Percentiles rank a stretch among this genome's conserved stretches.
phyloP scores from a whole-genome alignment of 64 coral and sea anemone genomes.

The Orbicella faveolata region DNA sequence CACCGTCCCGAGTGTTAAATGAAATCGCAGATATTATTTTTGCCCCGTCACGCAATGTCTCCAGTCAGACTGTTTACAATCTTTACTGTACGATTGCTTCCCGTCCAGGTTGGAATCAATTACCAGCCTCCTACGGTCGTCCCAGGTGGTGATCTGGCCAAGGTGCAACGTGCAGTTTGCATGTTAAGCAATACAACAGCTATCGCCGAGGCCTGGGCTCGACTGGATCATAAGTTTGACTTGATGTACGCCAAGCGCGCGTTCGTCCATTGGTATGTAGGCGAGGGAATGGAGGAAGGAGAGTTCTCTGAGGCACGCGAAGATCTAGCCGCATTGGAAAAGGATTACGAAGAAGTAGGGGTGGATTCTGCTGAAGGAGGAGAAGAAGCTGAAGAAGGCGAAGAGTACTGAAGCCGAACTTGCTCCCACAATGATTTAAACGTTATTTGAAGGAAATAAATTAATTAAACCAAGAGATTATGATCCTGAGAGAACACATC shows the following conservation, averaged over 20 bases:
- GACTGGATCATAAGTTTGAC: constrained; percentile 67
- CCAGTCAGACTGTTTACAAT: neutral
- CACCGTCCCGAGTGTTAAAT: no score
- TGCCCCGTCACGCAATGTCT: no score
- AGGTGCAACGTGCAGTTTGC: constrained; percentile 59
- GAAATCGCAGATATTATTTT: no score
- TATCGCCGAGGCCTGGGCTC: constrained; percentile 58
- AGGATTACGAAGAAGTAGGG: constrained; percentile 55
- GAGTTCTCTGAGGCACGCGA: constrained; percentile 62
- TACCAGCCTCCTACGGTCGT: constrained; percentile 68
- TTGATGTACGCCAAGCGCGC: constrained; percentile 65
- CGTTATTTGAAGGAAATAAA: no score
- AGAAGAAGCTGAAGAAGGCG: constrained; percentile 14
- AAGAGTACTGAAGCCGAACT: constrained; percentile 26
- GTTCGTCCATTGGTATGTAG: constrained; percentile 70
- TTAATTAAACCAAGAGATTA: no score
- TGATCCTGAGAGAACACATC: no score
- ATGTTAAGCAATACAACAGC: constrained; percentile 68
- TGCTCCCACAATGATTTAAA: neutral
- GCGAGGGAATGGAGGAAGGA: constrained; percentile 69
- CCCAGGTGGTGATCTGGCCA: constrained; percentile 64
- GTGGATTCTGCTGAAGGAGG: constrained; percentile 15
- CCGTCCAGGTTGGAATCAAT: constrained; percentile 46
- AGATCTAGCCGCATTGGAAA: constrained; percentile 51
- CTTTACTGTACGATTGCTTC: neutral